Evolutionary conservation across 2,888 invertebrate species (phyloP), one percentile per base, ranked within the genome.

Genomic region (Eustalomyia histrio): DNA sequence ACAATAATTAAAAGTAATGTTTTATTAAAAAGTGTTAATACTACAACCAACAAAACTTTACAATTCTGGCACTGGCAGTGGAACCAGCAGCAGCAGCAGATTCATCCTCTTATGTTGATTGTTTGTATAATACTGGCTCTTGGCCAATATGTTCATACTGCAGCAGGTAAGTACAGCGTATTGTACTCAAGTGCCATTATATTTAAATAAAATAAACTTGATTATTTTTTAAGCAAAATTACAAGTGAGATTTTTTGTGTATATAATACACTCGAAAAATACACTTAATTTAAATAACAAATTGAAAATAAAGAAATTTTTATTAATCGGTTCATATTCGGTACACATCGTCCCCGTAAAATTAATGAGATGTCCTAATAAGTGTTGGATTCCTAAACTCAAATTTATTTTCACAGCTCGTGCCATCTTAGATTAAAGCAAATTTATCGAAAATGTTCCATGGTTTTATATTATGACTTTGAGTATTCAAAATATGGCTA

Each of bases 151-250:
- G 68, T 50, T 68, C 64, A 81, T 78, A 61, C 81, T 71, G 78
- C 81, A 78, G 81, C 81, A 78, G 81, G 81, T 81, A 81, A 81
- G 81, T 78, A 50, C 68, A 57, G n/a, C 29, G 50, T 29, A 18
- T 12, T 57, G 33, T 18, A 35, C 58, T 47, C 21, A 72, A 61
- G 12, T 61, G 8, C 61, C 50, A 35, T 73, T 71, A 43, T 65
- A 65, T 60, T 29, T 33, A 64, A 39, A 39, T 39, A 39, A 12
- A 29, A 29, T 39, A 10, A 39, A 14, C 39, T 39, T 12, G 14
- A 39, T 12, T n/a, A n/a, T n/a, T 39, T 39, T 39, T 2, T 35
- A 58, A 68, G 16, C 63, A 17, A 50, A 61, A 24, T 39, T 39
- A 52, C 7, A 29, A 47, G 18, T 21, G n/a, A 24, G 24, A 55